Percentiles rank a stretch among this genome's conserved stretches.
Conservation (phyloP, 92 coral and sea anemone species). For the Phymanthus crucifer region DNA sequence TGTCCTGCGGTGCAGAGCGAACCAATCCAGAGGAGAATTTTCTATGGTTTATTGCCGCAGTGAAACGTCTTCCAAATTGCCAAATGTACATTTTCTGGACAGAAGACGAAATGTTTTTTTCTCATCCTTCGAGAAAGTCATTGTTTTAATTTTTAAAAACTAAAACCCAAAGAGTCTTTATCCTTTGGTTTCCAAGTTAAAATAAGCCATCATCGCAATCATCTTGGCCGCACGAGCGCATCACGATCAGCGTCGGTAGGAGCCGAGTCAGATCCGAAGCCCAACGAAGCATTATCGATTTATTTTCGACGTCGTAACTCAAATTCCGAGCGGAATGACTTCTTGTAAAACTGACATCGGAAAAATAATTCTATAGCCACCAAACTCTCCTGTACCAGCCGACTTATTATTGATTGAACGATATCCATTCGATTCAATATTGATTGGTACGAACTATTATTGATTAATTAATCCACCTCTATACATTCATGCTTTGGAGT, state of each 20-base stretch:
- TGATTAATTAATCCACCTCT: conserved; percentile 18
- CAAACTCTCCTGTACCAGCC: background rate
- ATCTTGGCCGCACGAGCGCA: conserved; percentile 15
- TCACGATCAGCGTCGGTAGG: background rate
- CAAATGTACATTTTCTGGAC: background rate
- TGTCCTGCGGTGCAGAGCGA: background rate
- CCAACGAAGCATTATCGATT: conserved; percentile 15
- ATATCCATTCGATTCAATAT: conserved; percentile 15
- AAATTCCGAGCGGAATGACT: conserved; percentile 7
- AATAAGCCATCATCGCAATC: background rate
- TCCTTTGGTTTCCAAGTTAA: conserved; percentile 11
- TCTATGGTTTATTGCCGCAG: background rate
- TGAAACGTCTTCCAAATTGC: background rate
- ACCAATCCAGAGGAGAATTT: background rate
- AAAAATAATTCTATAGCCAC: background rate
- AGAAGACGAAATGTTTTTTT: background rate
- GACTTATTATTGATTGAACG: conserved; percentile 8
- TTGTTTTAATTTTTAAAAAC: conserved; percentile 1
- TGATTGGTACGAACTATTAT: conserved; percentile 16
- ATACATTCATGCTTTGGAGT: conserved; percentile 83
- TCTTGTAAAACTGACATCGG: conserved; percentile 1
- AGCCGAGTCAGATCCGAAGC: background rate
- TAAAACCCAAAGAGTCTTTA: background rate
- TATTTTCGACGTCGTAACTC: background rate
- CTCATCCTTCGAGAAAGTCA: conserved; percentile 3